Conservation (phyloP, 1,140 invertebrate species). For the Lysiphlebus fabarum region DNA sequence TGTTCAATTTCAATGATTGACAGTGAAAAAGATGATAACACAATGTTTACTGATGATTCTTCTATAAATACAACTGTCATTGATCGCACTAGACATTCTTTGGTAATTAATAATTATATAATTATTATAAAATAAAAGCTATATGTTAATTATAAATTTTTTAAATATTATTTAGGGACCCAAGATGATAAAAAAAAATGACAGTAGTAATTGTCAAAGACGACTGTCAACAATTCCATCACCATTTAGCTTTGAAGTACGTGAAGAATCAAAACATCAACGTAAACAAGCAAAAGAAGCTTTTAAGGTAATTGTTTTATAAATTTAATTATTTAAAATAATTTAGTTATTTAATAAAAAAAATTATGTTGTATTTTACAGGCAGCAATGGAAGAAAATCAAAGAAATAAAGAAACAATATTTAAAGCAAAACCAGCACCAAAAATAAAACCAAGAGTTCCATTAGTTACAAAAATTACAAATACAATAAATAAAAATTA, state of each 20-base stretch:
- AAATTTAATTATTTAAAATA: not conserved
- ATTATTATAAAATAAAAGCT: too few relatives aligned
- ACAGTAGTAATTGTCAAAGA: too few relatives aligned
- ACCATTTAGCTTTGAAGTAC: conserved; percentile 26
- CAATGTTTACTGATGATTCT: too few relatives aligned
- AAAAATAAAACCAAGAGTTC: conserved; percentile 8
- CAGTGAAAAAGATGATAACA: too few relatives aligned
- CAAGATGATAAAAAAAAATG: too few relatives aligned
- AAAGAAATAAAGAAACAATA: not conserved
- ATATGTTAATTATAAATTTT: too few relatives aligned
- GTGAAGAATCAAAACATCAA: conserved; percentile 15
- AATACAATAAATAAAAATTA: not conserved
- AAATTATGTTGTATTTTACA: not conserved
- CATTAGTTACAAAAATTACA: not conserved
- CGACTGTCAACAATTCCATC: not conserved
- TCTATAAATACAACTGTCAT: too few relatives aligned
- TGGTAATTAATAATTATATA: too few relatives aligned
- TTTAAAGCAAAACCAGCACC: conserved; percentile 28
- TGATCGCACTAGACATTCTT: too few relatives aligned
- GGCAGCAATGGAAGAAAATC: not conserved
- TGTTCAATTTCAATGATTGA: too few relatives aligned
- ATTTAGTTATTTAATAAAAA: too few relatives aligned
- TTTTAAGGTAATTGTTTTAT: conserved; percentile 10
- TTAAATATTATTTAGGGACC: too few relatives aligned
- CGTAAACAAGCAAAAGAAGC: conserved; percentile 9